phyloP scores from a whole-genome alignment of 2,797 vertebrate species.

The Euphonia xanthogaster region DNA sequence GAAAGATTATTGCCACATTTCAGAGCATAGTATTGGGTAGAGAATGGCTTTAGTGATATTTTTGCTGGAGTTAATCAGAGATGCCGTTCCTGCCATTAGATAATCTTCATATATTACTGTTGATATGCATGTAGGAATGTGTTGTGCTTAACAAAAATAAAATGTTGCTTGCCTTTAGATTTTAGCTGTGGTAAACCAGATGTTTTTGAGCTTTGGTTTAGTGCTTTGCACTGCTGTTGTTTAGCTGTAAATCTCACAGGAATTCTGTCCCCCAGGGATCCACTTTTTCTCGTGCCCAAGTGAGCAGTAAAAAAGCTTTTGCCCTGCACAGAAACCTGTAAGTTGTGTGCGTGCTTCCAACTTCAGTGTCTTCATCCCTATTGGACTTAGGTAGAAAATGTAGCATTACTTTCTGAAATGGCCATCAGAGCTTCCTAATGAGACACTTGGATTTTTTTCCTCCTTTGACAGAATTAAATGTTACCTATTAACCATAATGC shows the following conservation, averaged over 20 bases:
- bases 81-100: background rate
- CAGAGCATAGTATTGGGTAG: background rate
- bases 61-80: background rate
- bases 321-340: background rate
- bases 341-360: background rate
- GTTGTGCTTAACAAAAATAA: background rate
- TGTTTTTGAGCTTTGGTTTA: background rate
- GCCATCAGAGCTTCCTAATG: constrained; percentile 22
- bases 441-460: background rate
- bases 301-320: background rate
- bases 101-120: background rate
- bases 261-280: background rate
- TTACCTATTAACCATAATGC: constrained; percentile 17
- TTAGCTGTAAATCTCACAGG: background rate
- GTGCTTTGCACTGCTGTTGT: background rate
- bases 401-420: background rate
- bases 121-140: background rate
- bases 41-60: background rate
- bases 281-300: background rate
- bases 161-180: background rate
- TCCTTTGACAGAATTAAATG: constrained; percentile 27
- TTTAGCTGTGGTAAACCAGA: background rate
- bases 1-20: background rate
- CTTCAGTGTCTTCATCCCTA: background rate
- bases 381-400: background rate